Evolutionary conservation across 2,888 invertebrate genomes (phyloP).

Genomic region (Dioctria rufipes): DNA sequence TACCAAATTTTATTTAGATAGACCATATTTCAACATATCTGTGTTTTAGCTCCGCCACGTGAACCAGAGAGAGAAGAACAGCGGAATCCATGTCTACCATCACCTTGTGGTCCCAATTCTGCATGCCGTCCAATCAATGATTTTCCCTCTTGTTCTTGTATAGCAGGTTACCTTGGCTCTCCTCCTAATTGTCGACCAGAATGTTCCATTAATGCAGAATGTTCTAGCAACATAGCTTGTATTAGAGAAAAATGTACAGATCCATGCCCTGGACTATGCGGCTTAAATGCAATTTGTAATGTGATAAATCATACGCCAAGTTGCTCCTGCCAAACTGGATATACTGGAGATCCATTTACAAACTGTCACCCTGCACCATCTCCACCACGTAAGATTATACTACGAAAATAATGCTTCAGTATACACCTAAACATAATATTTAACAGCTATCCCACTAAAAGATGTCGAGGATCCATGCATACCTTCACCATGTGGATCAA

Average conservation of each 20-base stretch:
- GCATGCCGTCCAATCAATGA: constrained; percentile 75
- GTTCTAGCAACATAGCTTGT: constrained; percentile 79
- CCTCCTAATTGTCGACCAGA: constrained; percentile 85
- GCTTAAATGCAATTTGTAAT: constrained; percentile 76
- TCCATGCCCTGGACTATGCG: constrained; percentile 79
- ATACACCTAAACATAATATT: background rate
- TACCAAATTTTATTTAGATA: background rate
- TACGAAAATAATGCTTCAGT: background rate
- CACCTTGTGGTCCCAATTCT: constrained; percentile 85
- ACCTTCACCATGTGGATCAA: constrained; percentile 82
- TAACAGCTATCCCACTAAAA: constrained; percentile 14
- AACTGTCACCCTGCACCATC: constrained; percentile 73
- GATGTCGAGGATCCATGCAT: constrained; percentile 75
- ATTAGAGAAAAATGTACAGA: constrained; percentile 83
- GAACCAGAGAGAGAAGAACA: constrained; percentile 64
- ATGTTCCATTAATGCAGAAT: constrained; percentile 82
- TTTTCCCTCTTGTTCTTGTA: constrained; percentile 78
- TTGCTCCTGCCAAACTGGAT: constrained; percentile 77
- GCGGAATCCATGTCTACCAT: constrained; percentile 78
- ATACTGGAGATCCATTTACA: constrained; percentile 77
- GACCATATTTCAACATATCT: background rate
- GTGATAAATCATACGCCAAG: constrained; percentile 81
- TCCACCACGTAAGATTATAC: constrained; percentile 66
- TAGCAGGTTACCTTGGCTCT: constrained; percentile 79
- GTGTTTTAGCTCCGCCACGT: constrained; percentile 62